Percentiles rank a stretch among this genome's conserved stretches.
These are phyloP conservation scores for Gerris lacustris DNA, from an alignment of 2,888 invertebrate genomes.

Conservation along the genomic window DNA sequence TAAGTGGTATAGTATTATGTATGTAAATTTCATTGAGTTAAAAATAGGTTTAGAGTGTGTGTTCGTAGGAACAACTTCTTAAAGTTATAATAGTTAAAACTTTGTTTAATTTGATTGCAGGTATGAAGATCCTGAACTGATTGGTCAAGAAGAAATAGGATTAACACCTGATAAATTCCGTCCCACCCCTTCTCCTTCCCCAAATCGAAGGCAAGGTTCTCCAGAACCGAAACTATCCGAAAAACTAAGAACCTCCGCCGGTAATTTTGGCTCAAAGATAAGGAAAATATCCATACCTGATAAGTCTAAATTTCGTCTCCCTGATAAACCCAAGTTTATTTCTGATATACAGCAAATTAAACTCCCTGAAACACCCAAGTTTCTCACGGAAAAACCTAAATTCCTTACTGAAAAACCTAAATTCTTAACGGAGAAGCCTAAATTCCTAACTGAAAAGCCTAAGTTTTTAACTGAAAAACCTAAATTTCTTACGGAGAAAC, in stretches of 20 bases:
- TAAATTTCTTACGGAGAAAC: conserved; percentile 43
- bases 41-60: too few species aligned
- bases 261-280: conserved; percentile 55
- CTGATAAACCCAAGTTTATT: conserved; percentile 41
- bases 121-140: not conserved
- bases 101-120: not conserved
- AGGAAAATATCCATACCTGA: conserved; percentile 48
- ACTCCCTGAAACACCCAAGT: conserved; percentile 22
- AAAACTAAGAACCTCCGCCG: conserved; percentile 36
- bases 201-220: conserved; percentile 28
- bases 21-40: too few species aligned
- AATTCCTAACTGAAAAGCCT: conserved; percentile 21
- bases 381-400: conserved; percentile 20
- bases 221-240: conserved; percentile 19
- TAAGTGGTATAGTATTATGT: too few species aligned
- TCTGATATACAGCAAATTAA: conserved; percentile 20
- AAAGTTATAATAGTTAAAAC: not conserved
- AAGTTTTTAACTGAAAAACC: conserved; percentile 16
- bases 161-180: conserved; percentile 15
- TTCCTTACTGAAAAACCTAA: conserved; percentile 13
- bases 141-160: conserved; percentile 10
- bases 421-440: conserved; percentile 22
- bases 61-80: too few species aligned
- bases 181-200: conserved; percentile 30
- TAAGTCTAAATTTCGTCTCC: conserved; percentile 46